Evolutionary conservation across 2,113 vertebrate species (phyloP).

Genomic region (Daboia siamensis): DNA sequence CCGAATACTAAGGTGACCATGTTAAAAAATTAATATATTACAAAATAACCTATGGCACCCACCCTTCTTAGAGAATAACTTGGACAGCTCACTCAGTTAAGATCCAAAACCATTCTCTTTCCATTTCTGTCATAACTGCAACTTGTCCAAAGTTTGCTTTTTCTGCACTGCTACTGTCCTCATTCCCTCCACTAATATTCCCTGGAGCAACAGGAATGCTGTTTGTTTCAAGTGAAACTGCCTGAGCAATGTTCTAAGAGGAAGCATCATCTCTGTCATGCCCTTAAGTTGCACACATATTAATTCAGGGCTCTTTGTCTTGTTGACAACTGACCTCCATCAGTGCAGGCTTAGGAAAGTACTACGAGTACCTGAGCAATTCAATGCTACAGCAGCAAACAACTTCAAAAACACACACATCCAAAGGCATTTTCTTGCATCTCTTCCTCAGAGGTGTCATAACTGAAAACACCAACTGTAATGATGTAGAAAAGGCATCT

Average conservation of each 20-base stretch:
- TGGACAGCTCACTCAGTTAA: background rate
- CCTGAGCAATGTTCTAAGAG: background rate
- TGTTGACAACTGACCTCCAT: constrained; percentile 24
- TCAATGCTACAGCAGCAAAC: background rate
- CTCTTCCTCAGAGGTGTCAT: background rate
- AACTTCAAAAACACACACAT: background rate
- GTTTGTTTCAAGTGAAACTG: constrained; percentile 22
- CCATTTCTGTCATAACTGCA: background rate
- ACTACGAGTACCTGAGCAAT: background rate
- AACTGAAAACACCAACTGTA: background rate
- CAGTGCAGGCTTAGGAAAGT: rapidly evolving
- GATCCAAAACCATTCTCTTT: constrained; percentile 18
- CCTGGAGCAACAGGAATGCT: constrained; percentile 14
- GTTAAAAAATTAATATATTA: too few species aligned
- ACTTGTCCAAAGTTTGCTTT: background rate
- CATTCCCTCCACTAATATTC: background rate
- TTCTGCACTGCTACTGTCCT: background rate
- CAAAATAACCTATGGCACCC: rapidly evolving
- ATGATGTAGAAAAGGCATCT: background rate
- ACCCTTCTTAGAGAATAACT: background rate
- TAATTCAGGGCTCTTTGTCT: background rate
- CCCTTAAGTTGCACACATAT: background rate
- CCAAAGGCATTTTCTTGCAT: background rate
- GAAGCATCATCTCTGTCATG: constrained; percentile 23
- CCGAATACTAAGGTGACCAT: too few species aligned